phyloP scores from a whole-genome alignment of 2,797 vertebrate species.

The Chaunax sp. region DNA sequence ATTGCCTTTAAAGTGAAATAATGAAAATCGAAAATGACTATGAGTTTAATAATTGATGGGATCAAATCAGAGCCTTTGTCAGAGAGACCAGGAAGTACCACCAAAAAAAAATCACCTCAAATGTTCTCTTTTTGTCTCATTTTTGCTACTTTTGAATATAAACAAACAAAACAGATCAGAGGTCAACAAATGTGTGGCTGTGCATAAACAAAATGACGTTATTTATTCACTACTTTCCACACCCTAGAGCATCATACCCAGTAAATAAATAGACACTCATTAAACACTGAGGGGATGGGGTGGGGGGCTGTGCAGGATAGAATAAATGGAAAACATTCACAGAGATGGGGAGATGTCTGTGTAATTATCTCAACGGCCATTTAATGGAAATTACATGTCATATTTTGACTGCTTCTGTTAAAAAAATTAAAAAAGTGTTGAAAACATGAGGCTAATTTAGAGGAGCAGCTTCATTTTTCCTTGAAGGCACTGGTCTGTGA shows the following conservation, averaged over 20 bases:
- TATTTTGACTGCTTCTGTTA: slow-evolving; percentile 40
- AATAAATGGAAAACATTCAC: slow-evolving; percentile 32
- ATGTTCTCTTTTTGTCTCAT: neutral
- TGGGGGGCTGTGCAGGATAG: neutral
- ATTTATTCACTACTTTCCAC: slow-evolving; percentile 1
- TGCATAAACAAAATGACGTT: neutral
- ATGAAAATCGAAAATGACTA: no score
- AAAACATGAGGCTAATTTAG: slow-evolving; percentile 39
- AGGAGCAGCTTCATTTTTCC: slow-evolving; percentile 12
- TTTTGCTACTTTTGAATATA: neutral
- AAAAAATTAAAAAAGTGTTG: slow-evolving; percentile 4
- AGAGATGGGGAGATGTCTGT: neutral
- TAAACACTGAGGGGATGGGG: slow-evolving; percentile 23
- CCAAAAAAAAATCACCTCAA: neutral
- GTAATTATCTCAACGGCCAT: slow-evolving; percentile 48
- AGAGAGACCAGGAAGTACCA: no score
- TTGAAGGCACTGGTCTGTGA: slow-evolving; percentile 16
- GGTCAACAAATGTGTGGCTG: neutral
- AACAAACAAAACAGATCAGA: neutral
- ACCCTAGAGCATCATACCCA: neutral
- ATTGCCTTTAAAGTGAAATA: no score
- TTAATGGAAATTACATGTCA: slow-evolving; percentile 56
- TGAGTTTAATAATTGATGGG: no score
- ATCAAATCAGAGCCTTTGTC: no score
- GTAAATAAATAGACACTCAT: slow-evolving; percentile 27